A percentile compares a stretch with the other conserved stretches of the same genome.
Conservation (phyloP, 2,113 vertebrate species). For the Etheostoma cragini region DNA sequence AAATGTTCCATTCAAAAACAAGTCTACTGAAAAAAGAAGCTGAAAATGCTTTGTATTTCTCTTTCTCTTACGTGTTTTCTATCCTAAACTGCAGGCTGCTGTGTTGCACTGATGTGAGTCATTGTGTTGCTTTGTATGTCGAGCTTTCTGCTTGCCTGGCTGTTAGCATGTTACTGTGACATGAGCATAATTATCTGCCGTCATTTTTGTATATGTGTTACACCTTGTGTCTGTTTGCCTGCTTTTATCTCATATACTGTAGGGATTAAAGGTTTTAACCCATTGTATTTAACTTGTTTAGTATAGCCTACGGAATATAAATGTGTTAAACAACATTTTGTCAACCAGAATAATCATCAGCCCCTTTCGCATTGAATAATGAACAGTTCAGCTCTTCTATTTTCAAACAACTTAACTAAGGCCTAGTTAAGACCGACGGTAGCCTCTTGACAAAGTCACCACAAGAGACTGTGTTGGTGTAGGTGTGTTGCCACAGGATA, state of each 20-base stretch:
- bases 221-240: neutral
- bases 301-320: too few relatives aligned
- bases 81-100: conserved; percentile 9
- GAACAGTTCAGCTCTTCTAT: neutral
- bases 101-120: conserved; percentile 16
- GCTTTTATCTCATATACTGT: neutral
- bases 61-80: neutral
- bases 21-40: conserved; percentile 20
- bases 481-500: neutral
- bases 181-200: neutral
- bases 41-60: conserved; percentile 27
- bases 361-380: conserved; percentile 1
- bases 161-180: neutral
- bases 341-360: conserved; percentile 4
- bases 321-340: too few relatives aligned
- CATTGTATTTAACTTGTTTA: neutral
- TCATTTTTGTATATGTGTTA: neutral
- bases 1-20: conserved; percentile 38
- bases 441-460: conserved; percentile 11
- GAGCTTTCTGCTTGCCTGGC: neutral
- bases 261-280: neutral
- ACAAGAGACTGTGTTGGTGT: neutral
- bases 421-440: neutral
- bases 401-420: neutral
- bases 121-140: conserved; percentile 2